Base-by-base conservation (phyloP, 2,113 vertebrate species). In the Austrofundulus limnaeus region DNA sequence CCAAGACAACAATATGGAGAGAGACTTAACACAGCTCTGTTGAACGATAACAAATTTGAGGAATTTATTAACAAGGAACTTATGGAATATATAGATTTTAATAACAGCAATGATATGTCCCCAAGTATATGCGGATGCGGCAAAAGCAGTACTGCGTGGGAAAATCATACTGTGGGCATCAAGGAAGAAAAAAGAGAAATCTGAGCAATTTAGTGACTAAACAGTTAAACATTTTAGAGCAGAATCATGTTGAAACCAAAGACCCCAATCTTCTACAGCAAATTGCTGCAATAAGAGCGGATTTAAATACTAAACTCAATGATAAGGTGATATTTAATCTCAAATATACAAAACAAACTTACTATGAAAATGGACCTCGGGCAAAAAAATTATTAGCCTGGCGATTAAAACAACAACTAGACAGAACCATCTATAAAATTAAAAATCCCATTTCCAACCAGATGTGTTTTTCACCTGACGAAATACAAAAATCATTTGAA, bases 401-500 rank as follows among this genome's bases (percentile, higher is more conserved):
- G 13, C 16, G 17, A 52, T 9, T 52, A 31, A 34, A 50, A 50
- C 21, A 52, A n/a, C 25, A 52, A n/a, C 11, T n/a, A 11, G 28
- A 52, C 10, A 34, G 50, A 52, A n/a, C 25, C 17, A 34, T 51
- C 9, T 51, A 2, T 51, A 28, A 51, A 51, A 17, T 51, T 11
- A 51, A 28, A 28, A 31, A 34, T 10, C 47, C 47, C 9, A 13
- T 24, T 13, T 5, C 20, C 12, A 24, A 50, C 5, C 48, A 50
- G 48, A 50, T 50, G 48, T 24, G 48, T 15, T 25, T 50, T 6
- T 5, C 13, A 1, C 48, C 48, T 25, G 48, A 50, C 3, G 48
- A 50, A 25, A 50, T 50, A 24, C 48, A 24, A 15, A 49, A 49
- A 4, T 53, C 50, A 53, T 53, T 53, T 34, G 8, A 53, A 53